Base-by-base conservation (phyloP, 1,140 invertebrate species). In the Eurosta solidaginis region DNA sequence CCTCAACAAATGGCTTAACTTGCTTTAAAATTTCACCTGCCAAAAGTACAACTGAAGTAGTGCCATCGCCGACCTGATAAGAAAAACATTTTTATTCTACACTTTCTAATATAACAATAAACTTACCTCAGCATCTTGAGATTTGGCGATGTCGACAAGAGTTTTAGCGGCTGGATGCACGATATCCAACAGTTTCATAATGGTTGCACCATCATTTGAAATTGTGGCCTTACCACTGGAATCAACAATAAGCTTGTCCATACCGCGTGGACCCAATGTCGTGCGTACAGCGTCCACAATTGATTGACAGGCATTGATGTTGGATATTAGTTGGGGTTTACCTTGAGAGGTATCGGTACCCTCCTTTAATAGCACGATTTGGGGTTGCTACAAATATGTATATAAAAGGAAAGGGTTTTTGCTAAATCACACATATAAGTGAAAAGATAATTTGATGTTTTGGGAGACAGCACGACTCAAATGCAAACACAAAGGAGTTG, bases 151-250 rank as follows among this genome's bases (percentile, higher is more conserved):
- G 85, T 99, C 98, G 17, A 99, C 98, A 52, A 99, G 89, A 17
- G 96, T 98, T 89, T 96, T 97, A 0, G 97, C 98, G 33, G 98
- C 98, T 3, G 98, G 98, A 89, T 99, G 98, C 76, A 99, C 93
- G 85, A 99, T 95, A 87, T 99, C 97, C 49, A 99, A 89, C 33
- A 98, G 90, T 89, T 99, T 99, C 91, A 99, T 92, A 80, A 99
- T 99, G 17, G 98, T 99, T 7, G 98, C 98, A 27, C 98, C 98
- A 90, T 99, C 98, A 88, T 99, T 99, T 1, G 98, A 99, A 82
- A 99, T 99, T 1, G 97, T 98, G 0, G 96, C 93, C 88, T 96
- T 96, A 3, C 96, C 94, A 81, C 92, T 92, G 77, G 90, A 89
- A 87, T 97, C 94, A 1, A 99, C 97, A 83, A 99, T 98, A 27